These are phyloP conservation scores for Selenia dentaria DNA, from an alignment of 2,888 invertebrate species.

Conservation along the genomic window DNA sequence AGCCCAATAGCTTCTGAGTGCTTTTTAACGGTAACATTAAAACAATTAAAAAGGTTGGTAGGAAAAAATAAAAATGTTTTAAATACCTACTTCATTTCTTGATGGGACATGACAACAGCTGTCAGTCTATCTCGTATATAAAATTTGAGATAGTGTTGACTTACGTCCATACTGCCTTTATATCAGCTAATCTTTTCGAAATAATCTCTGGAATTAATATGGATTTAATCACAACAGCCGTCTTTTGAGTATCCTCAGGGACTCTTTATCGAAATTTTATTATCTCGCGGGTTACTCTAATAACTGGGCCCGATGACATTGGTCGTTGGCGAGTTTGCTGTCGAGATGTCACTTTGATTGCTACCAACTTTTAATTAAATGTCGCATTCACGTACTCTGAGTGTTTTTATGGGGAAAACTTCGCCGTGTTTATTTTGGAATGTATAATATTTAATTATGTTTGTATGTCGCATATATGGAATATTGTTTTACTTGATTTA, in stretches of 20 bases:
- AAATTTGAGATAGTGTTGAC: too few relatives aligned
- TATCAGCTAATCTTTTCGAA: conserved; percentile 28
- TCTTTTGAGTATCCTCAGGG: conserved; percentile 40
- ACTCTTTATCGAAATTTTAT: conserved; percentile 47
- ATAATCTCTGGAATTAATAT: conserved; percentile 64
- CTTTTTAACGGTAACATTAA: too few relatives aligned
- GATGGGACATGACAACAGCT: too few relatives aligned
- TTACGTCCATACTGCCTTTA: conserved; percentile 17
- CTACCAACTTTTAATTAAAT: conserved; percentile 60
- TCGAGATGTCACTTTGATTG: conserved; percentile 44
- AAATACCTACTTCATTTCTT: too few relatives aligned
- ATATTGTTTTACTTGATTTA: too few relatives aligned
- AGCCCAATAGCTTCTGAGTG: too few relatives aligned
- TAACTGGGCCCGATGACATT: conserved; percentile 43
- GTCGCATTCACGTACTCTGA: conserved; percentile 28
- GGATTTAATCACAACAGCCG: conserved; percentile 53
- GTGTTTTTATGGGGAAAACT: background rate
- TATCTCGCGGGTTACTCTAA: conserved; percentile 46
- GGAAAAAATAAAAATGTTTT: too few relatives aligned
- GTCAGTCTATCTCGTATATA: too few relatives aligned
- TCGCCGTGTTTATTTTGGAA: conserved; percentile 2
- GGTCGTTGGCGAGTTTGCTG: conserved; percentile 32
- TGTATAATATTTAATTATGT: too few relatives aligned
- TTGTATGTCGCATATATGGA: too few relatives aligned
- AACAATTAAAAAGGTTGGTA: too few relatives aligned